phyloP scores from a whole-genome alignment of 2,113 vertebrate species.

The Gavialis gangeticus region DNA sequence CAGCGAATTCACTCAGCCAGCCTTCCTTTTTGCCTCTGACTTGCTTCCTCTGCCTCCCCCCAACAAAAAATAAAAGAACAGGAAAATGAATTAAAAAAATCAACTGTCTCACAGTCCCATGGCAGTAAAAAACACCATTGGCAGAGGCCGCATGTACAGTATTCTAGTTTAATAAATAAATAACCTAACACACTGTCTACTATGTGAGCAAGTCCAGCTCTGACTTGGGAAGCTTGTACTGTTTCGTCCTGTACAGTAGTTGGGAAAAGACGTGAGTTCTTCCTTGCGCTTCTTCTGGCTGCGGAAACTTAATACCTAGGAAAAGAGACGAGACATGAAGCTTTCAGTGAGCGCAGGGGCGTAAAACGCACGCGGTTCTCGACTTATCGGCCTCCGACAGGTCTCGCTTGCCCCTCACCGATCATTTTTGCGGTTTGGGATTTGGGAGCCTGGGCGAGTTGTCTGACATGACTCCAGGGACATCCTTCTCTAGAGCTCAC shows the following conservation, averaged over 20 bases:
- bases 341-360: fast-evolving
- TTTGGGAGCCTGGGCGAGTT: not conserved
- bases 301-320: conserved; percentile 88
- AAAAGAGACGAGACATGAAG: not conserved
- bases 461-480: not conserved
- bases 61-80: not conserved
- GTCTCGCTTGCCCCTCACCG: not conserved
- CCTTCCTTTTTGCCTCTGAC: conserved; percentile 3
- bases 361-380: fast-evolving
- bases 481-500: not conserved
- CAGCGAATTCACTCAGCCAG: conserved; percentile 34
- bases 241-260: conserved; percentile 79
- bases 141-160: conserved; percentile 79
- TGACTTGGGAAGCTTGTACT: conserved; percentile 76
- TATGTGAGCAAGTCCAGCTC: conserved; percentile 78
- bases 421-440: not conserved
- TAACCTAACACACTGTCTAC: conserved; percentile 83
- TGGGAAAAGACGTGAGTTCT: conserved; percentile 76
- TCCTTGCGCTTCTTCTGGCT: conserved; percentile 58
- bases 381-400: not conserved
- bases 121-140: conserved; percentile 76
- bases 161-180: conserved; percentile 94
- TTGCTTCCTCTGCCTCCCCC: not conserved
- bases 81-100: not conserved
- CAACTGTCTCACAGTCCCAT: conserved; percentile 44